phyloP scores from a whole-genome alignment of 1,140 invertebrate species.

The Caenorhabditis tropicalis region DNA sequence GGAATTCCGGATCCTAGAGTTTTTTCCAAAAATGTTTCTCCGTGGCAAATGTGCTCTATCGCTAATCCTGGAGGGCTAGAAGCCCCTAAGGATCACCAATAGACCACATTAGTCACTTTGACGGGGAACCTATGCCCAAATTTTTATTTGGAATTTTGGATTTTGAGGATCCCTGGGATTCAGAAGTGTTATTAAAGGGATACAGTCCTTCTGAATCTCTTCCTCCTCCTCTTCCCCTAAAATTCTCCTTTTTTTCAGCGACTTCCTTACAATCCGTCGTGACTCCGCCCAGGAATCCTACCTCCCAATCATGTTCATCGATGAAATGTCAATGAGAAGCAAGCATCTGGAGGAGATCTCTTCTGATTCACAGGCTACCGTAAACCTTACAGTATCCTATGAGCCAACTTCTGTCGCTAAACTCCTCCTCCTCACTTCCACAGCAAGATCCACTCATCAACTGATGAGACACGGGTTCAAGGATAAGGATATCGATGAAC shows the following conservation, averaged over 20 bases:
- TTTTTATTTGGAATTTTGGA: too few species aligned
- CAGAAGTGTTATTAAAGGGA: too few species aligned
- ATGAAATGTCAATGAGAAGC: constrained; percentile 61
- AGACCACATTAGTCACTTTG: too few species aligned
- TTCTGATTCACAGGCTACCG: not conserved
- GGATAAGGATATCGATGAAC: constrained; percentile 91
- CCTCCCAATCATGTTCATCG: constrained; percentile 59
- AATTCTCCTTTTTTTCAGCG: not conserved
- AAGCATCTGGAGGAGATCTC: constrained; percentile 59
- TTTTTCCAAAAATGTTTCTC: too few species aligned
- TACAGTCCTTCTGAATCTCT: too few species aligned
- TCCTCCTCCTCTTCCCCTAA: too few species aligned
- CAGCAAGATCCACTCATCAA: constrained; percentile 50
- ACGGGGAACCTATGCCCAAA: too few species aligned
- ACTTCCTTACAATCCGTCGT: not conserved
- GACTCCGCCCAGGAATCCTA: constrained; percentile 40
- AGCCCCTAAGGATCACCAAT: too few species aligned
- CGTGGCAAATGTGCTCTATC: too few species aligned
- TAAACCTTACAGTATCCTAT: constrained; percentile 59
- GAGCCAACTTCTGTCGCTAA: constrained; percentile 60
- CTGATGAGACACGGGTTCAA: constrained; percentile 79
- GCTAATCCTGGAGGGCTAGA: too few species aligned
- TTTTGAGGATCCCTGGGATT: too few species aligned
- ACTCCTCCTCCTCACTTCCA: constrained; percentile 52
- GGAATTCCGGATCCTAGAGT: too few species aligned